Conservation (phyloP, 2,888 invertebrate genomes). For the Rhynchonema sp. region DNA sequence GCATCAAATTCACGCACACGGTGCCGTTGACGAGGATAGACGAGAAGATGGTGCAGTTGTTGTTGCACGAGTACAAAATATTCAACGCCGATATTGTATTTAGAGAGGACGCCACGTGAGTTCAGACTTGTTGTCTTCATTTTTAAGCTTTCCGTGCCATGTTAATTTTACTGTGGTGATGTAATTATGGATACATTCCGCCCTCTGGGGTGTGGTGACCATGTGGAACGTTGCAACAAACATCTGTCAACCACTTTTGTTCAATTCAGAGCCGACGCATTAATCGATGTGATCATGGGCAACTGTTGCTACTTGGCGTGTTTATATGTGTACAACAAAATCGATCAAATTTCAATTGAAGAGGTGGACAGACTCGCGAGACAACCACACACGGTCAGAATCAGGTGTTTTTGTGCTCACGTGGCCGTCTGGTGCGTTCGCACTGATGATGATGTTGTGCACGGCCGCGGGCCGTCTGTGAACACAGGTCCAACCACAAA, state of each 20-base stretch:
- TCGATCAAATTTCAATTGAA: slow-evolving; percentile 97
- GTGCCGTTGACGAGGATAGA: slow-evolving; percentile 74
- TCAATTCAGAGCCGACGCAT: slow-evolving; percentile 47
- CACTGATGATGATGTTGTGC: no score
- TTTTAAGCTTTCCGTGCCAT: no score
- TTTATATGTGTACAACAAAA: slow-evolving; percentile 93
- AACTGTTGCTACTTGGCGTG: slow-evolving; percentile 90
- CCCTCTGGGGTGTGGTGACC: no score
- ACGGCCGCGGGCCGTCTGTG: no score
- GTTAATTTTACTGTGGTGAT: no score
- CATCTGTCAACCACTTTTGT: background rate
- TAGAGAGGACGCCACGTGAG: slow-evolving; percentile 72
- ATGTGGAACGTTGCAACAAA: no score
- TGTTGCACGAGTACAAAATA: slow-evolving; percentile 84
- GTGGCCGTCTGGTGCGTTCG: no score
- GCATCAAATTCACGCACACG: slow-evolving; percentile 86
- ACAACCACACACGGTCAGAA: slow-evolving; percentile 16
- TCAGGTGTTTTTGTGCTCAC: no score
- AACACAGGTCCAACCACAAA: no score
- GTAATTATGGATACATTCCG: no score
- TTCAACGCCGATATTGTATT: slow-evolving; percentile 54
- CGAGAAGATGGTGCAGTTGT: slow-evolving; percentile 92
- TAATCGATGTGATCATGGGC: slow-evolving; percentile 69
- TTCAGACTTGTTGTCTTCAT: no score
- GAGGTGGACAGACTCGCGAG: slow-evolving; percentile 81